Evolutionary conservation across 2,888 invertebrate species (phyloP), one percentile per base, ranked within the genome.

Genomic region (Sisyra nigra): DNA sequence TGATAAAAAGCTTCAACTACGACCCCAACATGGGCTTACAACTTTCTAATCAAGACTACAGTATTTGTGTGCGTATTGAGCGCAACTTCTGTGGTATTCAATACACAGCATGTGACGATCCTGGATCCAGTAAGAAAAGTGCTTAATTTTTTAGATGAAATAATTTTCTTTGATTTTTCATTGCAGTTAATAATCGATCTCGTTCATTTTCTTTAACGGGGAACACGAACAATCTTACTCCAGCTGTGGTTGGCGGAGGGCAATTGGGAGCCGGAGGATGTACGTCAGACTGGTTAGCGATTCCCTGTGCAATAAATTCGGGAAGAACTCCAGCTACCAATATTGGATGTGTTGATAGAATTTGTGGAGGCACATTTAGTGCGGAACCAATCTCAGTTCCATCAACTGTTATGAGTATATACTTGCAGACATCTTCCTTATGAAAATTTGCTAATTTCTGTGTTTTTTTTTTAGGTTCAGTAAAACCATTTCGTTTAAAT

Each of bases 1-100:
- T 80, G 45, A 71, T 89, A 10, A 74, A 74, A 33, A 86, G 87
- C 3, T 91, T 83, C 61, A 91, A 91, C 63, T 91, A 81, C 56
- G 84, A 88, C 50, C 73, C 80, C 0, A 66, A 67, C 0, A 71
- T 70, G 1, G 88, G 88, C 0, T 64, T 80, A 2, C 86, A 88
- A 54, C 69, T 89, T 13, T 86, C 87, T 44, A 88, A 87, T 60
- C 87, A 89, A 58, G 88, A 89, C 59, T 91, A 91, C 58, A 81
- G 85, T 48, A 78, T 87, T 48, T 91, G 89, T 57, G 71, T 89
- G 33, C 65, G 89, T 24, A 80, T 79, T 56, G 89, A 89, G 58
- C 70, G 80, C 47, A 89, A 87, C 57, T 88, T 88, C 57, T 91
- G 89, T 52, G 82, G 85, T 0, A 80, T 88, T 37, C 86, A 86